Conservation (phyloP, 1,140 invertebrate species). For the Zaprionus capensis region DNA sequence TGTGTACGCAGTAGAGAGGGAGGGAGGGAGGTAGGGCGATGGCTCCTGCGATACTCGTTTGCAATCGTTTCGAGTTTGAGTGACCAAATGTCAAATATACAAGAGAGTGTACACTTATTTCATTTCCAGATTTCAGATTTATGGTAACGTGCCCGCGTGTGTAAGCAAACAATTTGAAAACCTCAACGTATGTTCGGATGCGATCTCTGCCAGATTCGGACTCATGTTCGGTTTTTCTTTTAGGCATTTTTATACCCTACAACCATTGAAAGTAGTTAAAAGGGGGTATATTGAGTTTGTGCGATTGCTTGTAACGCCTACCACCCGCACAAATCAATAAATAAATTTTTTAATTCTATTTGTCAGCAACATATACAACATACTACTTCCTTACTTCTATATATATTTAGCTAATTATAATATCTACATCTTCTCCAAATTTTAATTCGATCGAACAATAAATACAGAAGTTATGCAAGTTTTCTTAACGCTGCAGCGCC, state of each 20-base stretch:
- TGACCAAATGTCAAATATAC: conserved; percentile 80
- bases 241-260: not conserved
- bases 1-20: not conserved
- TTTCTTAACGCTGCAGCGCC: too few relatives aligned
- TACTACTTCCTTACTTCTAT: too few relatives aligned
- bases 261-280: too few relatives aligned
- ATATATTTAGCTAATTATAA: too few relatives aligned
- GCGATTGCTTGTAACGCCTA: too few relatives aligned
- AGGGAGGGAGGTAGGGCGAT: not conserved
- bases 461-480: too few relatives aligned
- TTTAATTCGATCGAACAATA: too few relatives aligned
- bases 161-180: conserved; percentile 43
- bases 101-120: conserved; percentile 74
- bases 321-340: too few relatives aligned
- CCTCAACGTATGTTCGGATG: conserved; percentile 4
- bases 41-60: conserved; percentile 35
- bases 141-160: conserved; percentile 48
- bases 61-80: conserved; percentile 63
- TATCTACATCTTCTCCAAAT: too few relatives aligned
- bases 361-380: too few relatives aligned
- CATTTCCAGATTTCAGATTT: conserved; percentile 79
- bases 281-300: too few relatives aligned
- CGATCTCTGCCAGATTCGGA: not conserved
- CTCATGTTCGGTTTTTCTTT: not conserved
- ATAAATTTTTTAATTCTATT: too few relatives aligned